Evolutionary conservation across 2,888 invertebrate species (phyloP).

Genomic region (Neoascia interrupta): DNA sequence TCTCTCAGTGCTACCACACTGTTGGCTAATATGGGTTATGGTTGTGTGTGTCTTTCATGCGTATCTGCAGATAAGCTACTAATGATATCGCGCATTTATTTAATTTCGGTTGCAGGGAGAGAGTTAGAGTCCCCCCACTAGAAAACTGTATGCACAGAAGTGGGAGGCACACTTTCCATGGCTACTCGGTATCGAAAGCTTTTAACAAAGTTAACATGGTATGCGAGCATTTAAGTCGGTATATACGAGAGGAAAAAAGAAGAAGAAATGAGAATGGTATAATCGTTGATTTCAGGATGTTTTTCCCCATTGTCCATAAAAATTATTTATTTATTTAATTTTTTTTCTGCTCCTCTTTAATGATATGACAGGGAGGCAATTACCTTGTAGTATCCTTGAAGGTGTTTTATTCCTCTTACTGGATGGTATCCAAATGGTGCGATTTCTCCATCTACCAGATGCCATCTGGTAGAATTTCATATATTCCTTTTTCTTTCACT

Average conservation of each 20-base stretch:
- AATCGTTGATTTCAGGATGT: slow-evolving; percentile 35
- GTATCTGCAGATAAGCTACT: slow-evolving; percentile 48
- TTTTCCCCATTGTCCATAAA: slow-evolving; percentile 32
- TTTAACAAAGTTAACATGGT: too few species aligned
- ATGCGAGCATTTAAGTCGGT: background rate
- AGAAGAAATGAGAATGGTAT: slow-evolving; percentile 11
- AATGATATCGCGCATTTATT: slow-evolving; percentile 40
- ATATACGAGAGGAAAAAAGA: background rate
- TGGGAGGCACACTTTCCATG: slow-evolving; percentile 23
- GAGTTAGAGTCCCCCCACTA: background rate
- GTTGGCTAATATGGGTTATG: background rate
- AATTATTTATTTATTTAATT: slow-evolving; percentile 41
- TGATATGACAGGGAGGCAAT: background rate
- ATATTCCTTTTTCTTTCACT: background rate
- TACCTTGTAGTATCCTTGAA: slow-evolving; percentile 50
- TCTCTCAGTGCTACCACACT: slow-evolving; percentile 1
- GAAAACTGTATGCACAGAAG: background rate
- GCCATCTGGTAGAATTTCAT: slow-evolving; percentile 61
- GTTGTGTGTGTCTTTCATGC: slow-evolving; percentile 11
- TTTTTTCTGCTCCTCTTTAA: background rate
- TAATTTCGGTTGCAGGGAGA: background rate
- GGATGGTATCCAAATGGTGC: slow-evolving; percentile 42
- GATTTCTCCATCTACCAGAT: slow-evolving; percentile 44
- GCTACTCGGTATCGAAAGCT: slow-evolving; percentile 15
- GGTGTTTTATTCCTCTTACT: slow-evolving; percentile 16